phyloP scores from a whole-genome alignment of 1,140 invertebrate species.

The Drosophila kikkawai region DNA sequence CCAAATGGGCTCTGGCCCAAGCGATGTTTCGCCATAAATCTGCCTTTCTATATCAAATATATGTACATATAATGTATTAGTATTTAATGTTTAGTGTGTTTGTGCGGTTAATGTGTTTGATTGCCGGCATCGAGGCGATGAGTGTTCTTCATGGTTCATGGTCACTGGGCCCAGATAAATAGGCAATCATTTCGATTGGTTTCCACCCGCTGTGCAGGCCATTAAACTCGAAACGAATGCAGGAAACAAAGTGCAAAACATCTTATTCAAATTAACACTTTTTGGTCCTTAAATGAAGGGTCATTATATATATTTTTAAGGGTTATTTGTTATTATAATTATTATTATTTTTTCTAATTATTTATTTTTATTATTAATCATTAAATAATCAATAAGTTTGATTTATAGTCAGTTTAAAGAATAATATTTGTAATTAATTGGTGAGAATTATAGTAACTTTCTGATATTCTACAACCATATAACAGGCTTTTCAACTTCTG shows the following conservation, averaged over 20 bases:
- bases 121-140: conserved; percentile 29
- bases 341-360: too few relatives aligned
- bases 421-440: neutral
- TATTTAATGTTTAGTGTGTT: conserved; percentile 1
- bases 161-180: conserved; percentile 36
- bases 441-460: neutral
- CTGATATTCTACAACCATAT: neutral
- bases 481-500: neutral
- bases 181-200: conserved; percentile 48
- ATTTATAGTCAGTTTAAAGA: neutral
- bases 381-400: too few relatives aligned
- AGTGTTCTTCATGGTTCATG: conserved; percentile 32
- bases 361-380: too few relatives aligned
- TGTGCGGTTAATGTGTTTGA: conserved; percentile 29
- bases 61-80: neutral
- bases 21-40: conserved; percentile 35
- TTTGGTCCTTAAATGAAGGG: too few relatives aligned
- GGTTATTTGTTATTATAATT: too few relatives aligned
- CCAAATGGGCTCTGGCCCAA: conserved; percentile 29
- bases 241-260: neutral
- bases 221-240: conserved; percentile 17
- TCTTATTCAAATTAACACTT: neutral
- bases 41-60: neutral
- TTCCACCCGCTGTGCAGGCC: conserved; percentile 20
- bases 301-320: too few relatives aligned